These are phyloP conservation scores for Schlechtendalia chinensis DNA, from an alignment of 1,140 invertebrate species.

Conservation along the genomic window DNA sequence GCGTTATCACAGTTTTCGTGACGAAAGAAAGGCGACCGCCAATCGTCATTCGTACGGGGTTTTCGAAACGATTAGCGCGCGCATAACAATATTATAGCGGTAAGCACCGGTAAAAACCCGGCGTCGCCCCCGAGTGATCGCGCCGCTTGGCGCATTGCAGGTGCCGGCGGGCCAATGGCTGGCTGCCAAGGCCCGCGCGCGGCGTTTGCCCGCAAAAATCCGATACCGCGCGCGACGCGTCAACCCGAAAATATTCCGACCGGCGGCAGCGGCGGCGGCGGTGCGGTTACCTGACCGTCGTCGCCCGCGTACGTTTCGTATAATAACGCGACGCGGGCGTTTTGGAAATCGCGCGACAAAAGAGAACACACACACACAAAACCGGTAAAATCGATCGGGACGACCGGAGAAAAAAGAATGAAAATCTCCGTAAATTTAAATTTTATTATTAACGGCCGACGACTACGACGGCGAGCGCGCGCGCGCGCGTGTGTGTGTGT, in stretches of 20 bases:
- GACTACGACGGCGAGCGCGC: no score
- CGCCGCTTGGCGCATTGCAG: constrained; percentile 73
- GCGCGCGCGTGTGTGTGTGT: no score
- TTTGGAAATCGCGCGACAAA: no score
- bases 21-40: not conserved
- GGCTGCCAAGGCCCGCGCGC: constrained; percentile 53
- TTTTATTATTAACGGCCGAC: no score
- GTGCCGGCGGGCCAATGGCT: constrained; percentile 71
- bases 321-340: no score
- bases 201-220: constrained; percentile 53
- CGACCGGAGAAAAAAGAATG: no score
- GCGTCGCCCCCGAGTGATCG: not conserved
- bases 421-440: no score
- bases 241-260: constrained; percentile 27
- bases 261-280: not conserved
- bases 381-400: no score
- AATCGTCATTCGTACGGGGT: not conserved
- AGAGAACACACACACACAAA: no score
- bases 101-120: constrained; percentile 5
- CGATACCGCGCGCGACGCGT: constrained; percentile 23
- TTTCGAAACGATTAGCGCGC: constrained; percentile 12
- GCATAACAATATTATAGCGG: no score
- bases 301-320: no score
- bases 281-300: constrained; percentile 7
- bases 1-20: no score